Evolutionary conservation across 1,140 invertebrate genomes (phyloP), one percentile per base, ranked within the genome.

Genomic region (Panagrolaimus sp.): DNA sequence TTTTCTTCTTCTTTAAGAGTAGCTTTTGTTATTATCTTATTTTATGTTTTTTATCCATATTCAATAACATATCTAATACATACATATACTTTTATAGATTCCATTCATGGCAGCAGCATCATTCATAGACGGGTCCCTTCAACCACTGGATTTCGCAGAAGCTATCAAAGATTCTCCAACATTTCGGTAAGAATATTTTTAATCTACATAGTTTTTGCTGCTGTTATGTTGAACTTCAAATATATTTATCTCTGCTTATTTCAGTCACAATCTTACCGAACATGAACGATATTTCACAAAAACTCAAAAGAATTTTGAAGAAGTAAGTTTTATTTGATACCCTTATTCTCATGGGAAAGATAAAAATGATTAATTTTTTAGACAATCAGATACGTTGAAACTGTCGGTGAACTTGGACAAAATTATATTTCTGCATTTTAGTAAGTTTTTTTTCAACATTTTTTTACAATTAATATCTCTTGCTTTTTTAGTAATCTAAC

Each of bases 401-500:
- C 71, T 14, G 66, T 76, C 17, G 65, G 64, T 28, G 74, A 77
- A 43, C 52, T 68, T 63, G 74, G 74, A 10, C 74, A 75, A 38
- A 73, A 77, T 45, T 75, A 64, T 70, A 74, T 75, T 6, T 64
- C 74, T 28, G 38, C 74, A 17, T 58, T 75, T 26, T 75, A 75
- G 73, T 75, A 64, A 68, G 74, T 76, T 45, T 43, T 26, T 4
- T 73, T 73, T 67, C 8, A 47, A 24, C 14, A 17, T n/a, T 17
- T 58, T n/a, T 67, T 45, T 26, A 17, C 52, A 24, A 8, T 17
- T 38, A 17, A 10, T 71, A 26, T 15, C n/a, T 26, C 9, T 64
- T 70, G 15, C 10, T 14, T 15, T 67, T 77, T 71, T 63, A 77
- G 75, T 68, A 79, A 77, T 73, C 63, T 77, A 24, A 77, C 76